A percentile compares a stretch with the other conserved stretches of the same genome.
Conservation (phyloP, 2,113 vertebrate species). For the Micronycteris hirsuta region DNA sequence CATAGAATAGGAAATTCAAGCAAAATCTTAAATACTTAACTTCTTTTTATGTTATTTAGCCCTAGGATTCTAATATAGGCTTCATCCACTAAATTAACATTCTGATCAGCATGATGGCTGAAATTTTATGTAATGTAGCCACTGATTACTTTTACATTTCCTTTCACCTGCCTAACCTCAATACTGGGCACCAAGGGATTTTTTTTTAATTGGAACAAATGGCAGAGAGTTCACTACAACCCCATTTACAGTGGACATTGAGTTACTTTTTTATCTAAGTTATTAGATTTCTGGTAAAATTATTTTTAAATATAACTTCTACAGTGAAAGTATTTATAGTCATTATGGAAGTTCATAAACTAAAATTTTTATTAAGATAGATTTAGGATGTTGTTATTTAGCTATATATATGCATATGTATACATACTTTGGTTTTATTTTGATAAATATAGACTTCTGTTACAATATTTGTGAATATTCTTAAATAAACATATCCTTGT, state of each 20-base stretch:
- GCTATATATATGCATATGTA: neutral
- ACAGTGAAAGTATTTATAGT: neutral
- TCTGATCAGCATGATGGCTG: neutral
- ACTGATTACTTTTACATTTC: constrained; percentile 29
- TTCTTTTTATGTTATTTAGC: constrained; percentile 33
- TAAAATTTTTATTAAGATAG: constrained; percentile 18
- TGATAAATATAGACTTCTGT: neutral
- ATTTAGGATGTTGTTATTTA: constrained; percentile 41
- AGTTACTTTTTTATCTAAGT: constrained; percentile 12
- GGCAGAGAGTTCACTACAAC: neutral
- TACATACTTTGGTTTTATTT: constrained; percentile 10
- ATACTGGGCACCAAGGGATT: neutral
- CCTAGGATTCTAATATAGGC: neutral
- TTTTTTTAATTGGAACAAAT: constrained; percentile 11
- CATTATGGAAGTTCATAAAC: constrained; percentile 23
- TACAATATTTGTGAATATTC: constrained; percentile 26
- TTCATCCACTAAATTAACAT: constrained; percentile 30
- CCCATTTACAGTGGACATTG: neutral
- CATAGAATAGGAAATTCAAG: constrained; percentile 8
- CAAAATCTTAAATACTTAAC: neutral
- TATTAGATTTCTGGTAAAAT: constrained; percentile 33
- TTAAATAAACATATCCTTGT: constrained; percentile 10
- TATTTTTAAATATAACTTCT: constrained; percentile 23
- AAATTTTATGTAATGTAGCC: neutral
- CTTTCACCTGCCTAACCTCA: neutral